A percentile compares a stretch with the other conserved stretches of the same genome.
Conservation (phyloP, 2,888 invertebrate genomes). For the Nomada hirtipes region DNA sequence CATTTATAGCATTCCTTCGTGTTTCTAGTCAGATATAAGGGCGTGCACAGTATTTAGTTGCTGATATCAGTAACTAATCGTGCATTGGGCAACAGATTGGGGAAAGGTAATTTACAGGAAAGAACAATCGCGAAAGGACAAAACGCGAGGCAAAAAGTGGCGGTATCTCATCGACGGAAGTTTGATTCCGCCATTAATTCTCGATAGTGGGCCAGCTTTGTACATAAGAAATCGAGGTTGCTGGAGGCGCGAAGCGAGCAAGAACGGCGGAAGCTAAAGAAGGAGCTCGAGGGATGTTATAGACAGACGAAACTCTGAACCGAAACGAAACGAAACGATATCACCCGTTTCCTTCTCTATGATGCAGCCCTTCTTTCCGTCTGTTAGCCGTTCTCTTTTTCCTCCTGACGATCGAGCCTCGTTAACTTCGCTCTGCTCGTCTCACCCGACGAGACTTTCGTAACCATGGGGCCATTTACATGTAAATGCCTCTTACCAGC, state of each 20-base stretch:
- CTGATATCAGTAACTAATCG: too few species aligned
- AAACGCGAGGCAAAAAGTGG: neutral
- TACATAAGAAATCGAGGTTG: slow-evolving; percentile 52
- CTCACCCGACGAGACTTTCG: slow-evolving; percentile 59
- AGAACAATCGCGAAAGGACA: neutral
- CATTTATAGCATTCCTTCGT: too few species aligned
- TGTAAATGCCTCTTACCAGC: slow-evolving; percentile 73
- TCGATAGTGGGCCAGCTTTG: slow-evolving; percentile 12
- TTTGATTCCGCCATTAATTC: slow-evolving; percentile 43
- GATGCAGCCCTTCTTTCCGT: slow-evolving; percentile 45
- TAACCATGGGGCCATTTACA: slow-evolving; percentile 72
- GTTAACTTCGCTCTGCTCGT: slow-evolving; percentile 65
- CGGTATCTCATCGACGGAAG: slow-evolving; percentile 22
- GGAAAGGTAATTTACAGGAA: neutral
- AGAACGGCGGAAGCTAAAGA: slow-evolving; percentile 36
- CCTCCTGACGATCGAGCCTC: slow-evolving; percentile 69
- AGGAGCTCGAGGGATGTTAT: slow-evolving; percentile 63
- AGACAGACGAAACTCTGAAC: slow-evolving; percentile 62
- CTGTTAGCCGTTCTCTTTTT: slow-evolving; percentile 58
- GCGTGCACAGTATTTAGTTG: too few species aligned
- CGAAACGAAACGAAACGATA: slow-evolving; percentile 62
- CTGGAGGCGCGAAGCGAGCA: slow-evolving; percentile 45
- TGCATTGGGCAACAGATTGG: too few species aligned
- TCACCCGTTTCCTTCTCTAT: slow-evolving; percentile 38
- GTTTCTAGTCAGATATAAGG: too few species aligned